Conservation (phyloP, 1,140 invertebrate genomes). For the Cataglyphis hispanica region DNA sequence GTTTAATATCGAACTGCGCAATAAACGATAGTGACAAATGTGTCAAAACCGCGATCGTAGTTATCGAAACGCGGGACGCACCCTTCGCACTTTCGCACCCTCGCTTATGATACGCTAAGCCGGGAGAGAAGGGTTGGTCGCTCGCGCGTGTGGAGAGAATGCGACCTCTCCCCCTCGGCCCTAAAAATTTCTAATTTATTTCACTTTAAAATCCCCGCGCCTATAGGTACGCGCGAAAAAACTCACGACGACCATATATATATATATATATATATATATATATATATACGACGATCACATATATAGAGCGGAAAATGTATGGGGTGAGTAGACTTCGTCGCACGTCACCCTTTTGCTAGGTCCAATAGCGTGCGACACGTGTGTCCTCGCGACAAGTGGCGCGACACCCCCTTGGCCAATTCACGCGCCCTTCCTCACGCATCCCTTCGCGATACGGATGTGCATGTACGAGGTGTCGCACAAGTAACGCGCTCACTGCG, state of each 20-base stretch:
- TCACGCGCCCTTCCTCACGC: conserved; percentile 65
- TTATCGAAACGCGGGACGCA: conserved; percentile 54
- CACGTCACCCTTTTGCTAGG: conserved; percentile 78
- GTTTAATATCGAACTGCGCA: conserved; percentile 64
- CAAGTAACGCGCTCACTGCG: neutral
- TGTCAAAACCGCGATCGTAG: conserved; percentile 71
- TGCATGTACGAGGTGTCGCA: conserved; percentile 35
- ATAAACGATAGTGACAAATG: conserved; percentile 75
- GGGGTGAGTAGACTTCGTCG: conserved; percentile 61
- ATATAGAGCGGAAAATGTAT: conserved; percentile 67
- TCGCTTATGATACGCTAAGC: conserved; percentile 9
- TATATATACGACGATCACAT: conserved; percentile 25
- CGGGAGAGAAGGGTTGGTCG: conserved; percentile 57
- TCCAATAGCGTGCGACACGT: conserved; percentile 83
- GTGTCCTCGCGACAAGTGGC: conserved; percentile 84
- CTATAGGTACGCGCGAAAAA: conserved; percentile 70
- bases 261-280: no score
- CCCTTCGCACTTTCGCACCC: conserved; percentile 42
- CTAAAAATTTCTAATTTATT: conserved; percentile 81
- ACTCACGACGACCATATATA: conserved; percentile 61
- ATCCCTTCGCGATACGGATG: conserved; percentile 49
- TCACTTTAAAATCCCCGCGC: conserved; percentile 83
- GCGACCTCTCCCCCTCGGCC: neutral
- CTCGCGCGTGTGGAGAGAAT: conserved; percentile 18
- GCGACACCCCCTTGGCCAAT: conserved; percentile 74